Conservation (phyloP, 37 sponge, comb jelly and placozoan genomes). For the Cliona cf. orientalis region DNA sequence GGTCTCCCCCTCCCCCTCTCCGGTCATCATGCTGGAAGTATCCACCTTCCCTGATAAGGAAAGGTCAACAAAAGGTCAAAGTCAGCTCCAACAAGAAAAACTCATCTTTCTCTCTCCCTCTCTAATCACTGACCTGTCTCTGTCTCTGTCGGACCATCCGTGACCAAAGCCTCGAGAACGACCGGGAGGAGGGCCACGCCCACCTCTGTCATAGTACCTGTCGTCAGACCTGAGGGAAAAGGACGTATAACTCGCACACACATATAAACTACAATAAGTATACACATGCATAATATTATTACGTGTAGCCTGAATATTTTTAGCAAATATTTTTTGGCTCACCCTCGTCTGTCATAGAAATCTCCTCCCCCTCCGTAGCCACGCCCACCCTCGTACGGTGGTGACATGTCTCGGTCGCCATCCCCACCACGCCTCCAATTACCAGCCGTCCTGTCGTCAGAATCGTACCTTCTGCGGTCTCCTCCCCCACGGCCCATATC, state of each 20-base stretch:
- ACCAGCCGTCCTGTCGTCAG: slow-evolving; percentile 60
- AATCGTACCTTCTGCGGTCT: slow-evolving; percentile 12
- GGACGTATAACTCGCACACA: neutral
- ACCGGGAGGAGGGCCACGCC: slow-evolving; percentile 11
- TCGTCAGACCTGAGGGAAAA: neutral
- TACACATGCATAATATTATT: neutral
- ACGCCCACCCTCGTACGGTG: neutral
- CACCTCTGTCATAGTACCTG: slow-evolving; percentile 26
- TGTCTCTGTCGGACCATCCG: slow-evolving; percentile 6
- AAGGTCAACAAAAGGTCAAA: too few relatives aligned
- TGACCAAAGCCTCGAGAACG: neutral
- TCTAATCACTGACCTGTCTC: neutral
- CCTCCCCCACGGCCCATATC: slow-evolving; percentile 26
- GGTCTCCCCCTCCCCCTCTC: neutral
- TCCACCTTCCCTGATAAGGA: too few relatives aligned
- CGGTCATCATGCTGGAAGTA: too few relatives aligned
- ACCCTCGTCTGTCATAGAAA: slow-evolving; percentile 26
- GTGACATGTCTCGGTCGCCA: neutral
- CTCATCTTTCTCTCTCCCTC: too few relatives aligned
- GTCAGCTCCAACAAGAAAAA: too few relatives aligned
- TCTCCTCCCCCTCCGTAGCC: slow-evolving; percentile 16
- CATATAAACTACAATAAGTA: neutral
- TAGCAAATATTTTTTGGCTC: too few relatives aligned
- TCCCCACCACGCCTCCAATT: slow-evolving; percentile 69
- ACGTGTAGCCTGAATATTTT: too few relatives aligned